phyloP scores from a whole-genome alignment of 2,113 vertebrate genomes.

The Ophiodon elongatus region DNA sequence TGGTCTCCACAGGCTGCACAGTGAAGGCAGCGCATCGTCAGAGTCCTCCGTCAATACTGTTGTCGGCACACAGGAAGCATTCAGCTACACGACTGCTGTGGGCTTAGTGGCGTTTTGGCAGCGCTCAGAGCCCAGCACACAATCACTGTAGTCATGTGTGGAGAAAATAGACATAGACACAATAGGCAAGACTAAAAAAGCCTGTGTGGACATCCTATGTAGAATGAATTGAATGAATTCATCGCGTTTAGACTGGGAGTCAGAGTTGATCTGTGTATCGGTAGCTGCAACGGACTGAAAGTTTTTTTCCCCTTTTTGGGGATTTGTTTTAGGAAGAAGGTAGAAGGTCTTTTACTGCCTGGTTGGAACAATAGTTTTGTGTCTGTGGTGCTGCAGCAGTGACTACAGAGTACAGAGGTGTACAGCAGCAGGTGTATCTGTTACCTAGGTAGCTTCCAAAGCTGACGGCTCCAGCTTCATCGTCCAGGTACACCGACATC shows the following conservation, averaged over 20 bases:
- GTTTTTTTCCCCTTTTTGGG: not conserved
- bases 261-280: not conserved
- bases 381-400: not conserved
- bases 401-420: not conserved
- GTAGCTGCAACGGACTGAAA: not conserved
- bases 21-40: not conserved
- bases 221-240: too few species aligned
- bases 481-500: conserved; percentile 86
- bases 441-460: conserved; percentile 96
- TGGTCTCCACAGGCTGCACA: not conserved
- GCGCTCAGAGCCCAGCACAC: not conserved
- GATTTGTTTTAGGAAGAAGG: not conserved
- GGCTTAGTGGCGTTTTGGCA: not conserved
- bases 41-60: not conserved
- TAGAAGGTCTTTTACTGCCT: not conserved
- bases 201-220: not conserved
- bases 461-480: conserved; percentile 82
- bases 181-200: not conserved
- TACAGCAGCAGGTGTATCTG: not conserved
- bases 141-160: not conserved
- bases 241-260: not conserved
- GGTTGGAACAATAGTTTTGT: not conserved
- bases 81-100: not conserved
- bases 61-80: not conserved
- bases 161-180: not conserved